Base-by-base conservation (phyloP, 1,140 invertebrate genomes). In the Pentalonia nigronervosa region DNA sequence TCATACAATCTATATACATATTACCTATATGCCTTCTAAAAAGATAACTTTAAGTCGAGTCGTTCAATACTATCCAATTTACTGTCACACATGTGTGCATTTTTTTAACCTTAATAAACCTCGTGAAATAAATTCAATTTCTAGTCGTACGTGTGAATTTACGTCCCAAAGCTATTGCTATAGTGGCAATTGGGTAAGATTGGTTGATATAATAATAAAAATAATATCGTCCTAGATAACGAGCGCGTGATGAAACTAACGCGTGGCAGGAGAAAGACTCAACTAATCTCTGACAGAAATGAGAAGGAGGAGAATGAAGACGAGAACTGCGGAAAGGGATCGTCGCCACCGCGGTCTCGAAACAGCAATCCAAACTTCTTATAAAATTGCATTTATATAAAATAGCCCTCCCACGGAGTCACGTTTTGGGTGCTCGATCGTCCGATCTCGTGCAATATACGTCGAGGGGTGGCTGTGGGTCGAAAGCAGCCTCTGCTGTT, bases 181-280 rank as follows among this genome's bases (percentile, higher is more conserved):
- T 30, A 30, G 60, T 3, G 60, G 60, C 60, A 67, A 30, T 30
- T n/a, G 60, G n/a, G 30, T 67, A n/a, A 67, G 60, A 67, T 67
- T 67, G 60, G 30, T 67, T n/a, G 60, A n/a, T 67, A n/a, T 67
- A 67, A 67, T n/a, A 67, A 67, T 67, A n/a, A 67, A n/a, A 67
- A 67, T 76, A 76, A 76, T n/a, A 76, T n/a, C 11, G 60, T 76
- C n/a, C 4, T 7, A 6, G 30, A n/a, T 14, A 76, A n/a, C 60
- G 11, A 67, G 3, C 30, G 30, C 60, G n/a, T 76, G n/a, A 76
- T 76, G 30, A 6, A 6, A n/a, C n/a, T 14, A 14, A 67, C 60
- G 30, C 11, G 60, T 67, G n/a, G 60, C 14, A 76, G 14, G 4
- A 76, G 30, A 76, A 76, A 76, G 60, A 76, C 30, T n/a, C 60